Conservation (phyloP, 2,888 invertebrate genomes). For the Acholoe squamosa region DNA sequence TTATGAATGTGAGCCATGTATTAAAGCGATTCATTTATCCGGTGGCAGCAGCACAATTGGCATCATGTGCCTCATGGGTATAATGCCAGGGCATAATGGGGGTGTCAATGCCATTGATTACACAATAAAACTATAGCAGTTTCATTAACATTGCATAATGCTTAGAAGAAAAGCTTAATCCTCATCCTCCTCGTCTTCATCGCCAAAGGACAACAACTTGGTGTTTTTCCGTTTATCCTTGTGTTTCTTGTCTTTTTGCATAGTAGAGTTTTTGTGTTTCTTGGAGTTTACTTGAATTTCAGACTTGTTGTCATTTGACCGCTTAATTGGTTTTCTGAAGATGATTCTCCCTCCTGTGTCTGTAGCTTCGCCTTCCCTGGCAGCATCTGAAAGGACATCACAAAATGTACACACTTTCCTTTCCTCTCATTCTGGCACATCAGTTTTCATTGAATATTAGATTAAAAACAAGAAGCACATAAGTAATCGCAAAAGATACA, state of each 20-base stretch:
- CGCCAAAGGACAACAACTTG: constrained; percentile 77
- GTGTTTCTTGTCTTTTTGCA: constrained; percentile 60
- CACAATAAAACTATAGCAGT: too few species aligned
- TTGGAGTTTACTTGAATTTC: constrained; percentile 71
- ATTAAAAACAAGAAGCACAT: neutral
- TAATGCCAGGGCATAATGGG: too few species aligned
- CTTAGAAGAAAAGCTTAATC: too few species aligned
- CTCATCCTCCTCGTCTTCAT: constrained; percentile 76
- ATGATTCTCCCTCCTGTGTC: constrained; percentile 70
- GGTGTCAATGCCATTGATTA: too few species aligned
- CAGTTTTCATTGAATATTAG: neutral
- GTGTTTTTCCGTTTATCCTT: constrained; percentile 72
- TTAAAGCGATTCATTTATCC: too few species aligned
- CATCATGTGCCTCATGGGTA: too few species aligned
- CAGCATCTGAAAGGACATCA: constrained; percentile 16
- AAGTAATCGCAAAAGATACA: too few species aligned
- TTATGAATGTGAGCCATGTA: too few species aligned
- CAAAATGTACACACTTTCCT: too few species aligned
- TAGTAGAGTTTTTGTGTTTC: constrained; percentile 69
- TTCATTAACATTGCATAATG: too few species aligned
- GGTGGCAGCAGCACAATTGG: too few species aligned
- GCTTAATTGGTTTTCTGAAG: constrained; percentile 76
- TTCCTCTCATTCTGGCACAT: too few species aligned
- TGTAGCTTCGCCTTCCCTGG: neutral
- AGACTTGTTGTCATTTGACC: constrained; percentile 69